phyloP scores from a whole-genome alignment of 2,113 vertebrate genomes.

The Scomber scombrus region DNA sequence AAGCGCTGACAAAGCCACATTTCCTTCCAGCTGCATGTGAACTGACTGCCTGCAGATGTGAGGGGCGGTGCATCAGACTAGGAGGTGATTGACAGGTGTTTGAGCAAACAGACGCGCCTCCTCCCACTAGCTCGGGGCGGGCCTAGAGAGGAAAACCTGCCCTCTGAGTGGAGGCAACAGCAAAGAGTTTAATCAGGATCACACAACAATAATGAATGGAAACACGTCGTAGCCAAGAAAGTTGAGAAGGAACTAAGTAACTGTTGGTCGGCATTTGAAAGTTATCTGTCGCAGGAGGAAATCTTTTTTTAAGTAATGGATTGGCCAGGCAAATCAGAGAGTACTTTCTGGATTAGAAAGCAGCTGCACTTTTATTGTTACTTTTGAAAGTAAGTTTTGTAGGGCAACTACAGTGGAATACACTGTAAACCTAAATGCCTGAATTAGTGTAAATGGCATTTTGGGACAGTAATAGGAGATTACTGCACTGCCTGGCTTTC shows the following conservation, averaged over 20 bases:
- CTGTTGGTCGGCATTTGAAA: slow-evolving; percentile 54
- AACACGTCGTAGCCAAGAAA: slow-evolving; percentile 79
- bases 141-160: slow-evolving; percentile 49
- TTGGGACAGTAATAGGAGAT: slow-evolving; percentile 42
- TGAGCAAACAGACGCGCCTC: slow-evolving; percentile 35
- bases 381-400: slow-evolving; percentile 59
- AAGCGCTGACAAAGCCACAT: neutral
- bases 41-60: slow-evolving; percentile 67
- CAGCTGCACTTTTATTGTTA: slow-evolving; percentile 54
- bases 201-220: slow-evolving; percentile 86
- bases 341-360: slow-evolving; percentile 58
- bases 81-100: slow-evolving; percentile 43
- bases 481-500: slow-evolving; percentile 53
- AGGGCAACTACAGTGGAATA: slow-evolving; percentile 44
- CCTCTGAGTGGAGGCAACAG: slow-evolving; percentile 69
- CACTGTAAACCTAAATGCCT: slow-evolving; percentile 50
- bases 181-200: slow-evolving; percentile 73
- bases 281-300: slow-evolving; percentile 22
- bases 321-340: slow-evolving; percentile 62
- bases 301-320: slow-evolving; percentile 75
- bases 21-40: slow-evolving; percentile 45
- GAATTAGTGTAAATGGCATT: slow-evolving; percentile 64
- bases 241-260: slow-evolving; percentile 66
- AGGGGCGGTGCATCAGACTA: neutral
- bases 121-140: slow-evolving; percentile 47